Percentiles rank a stretch among this genome's conserved stretches.
phyloP scores from a whole-genome alignment of 2,797 vertebrate genomes.

The Gymnocypris eckloni region DNA sequence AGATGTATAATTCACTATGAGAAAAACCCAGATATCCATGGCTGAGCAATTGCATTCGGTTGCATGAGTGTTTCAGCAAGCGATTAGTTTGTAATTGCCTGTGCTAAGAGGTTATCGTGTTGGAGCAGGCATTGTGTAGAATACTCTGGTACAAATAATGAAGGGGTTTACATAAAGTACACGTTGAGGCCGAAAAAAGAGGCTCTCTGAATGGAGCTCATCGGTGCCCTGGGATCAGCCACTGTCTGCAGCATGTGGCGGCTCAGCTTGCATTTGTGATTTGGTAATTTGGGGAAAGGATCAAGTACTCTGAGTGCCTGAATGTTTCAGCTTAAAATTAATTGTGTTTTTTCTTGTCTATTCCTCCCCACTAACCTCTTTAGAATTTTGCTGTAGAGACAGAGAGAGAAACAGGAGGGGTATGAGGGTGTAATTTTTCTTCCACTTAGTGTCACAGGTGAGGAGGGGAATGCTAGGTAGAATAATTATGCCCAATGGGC shows the following conservation, averaged over 20 bases:
- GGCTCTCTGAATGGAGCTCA: constrained; percentile 32
- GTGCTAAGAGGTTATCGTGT: constrained; percentile 64
- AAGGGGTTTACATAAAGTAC: constrained; percentile 50
- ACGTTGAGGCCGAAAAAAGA: constrained; percentile 48
- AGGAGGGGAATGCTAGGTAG: constrained; percentile 57
- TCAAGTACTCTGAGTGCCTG: constrained; percentile 60
- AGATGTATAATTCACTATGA: neutral
- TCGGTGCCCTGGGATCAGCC: constrained; percentile 65
- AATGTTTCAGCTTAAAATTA: constrained; percentile 66
- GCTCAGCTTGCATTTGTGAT: constrained; percentile 53
- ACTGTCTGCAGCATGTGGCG: constrained; percentile 48
- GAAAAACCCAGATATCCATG: constrained; percentile 36
- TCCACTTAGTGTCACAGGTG: constrained; percentile 63
- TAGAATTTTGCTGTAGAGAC: constrained; percentile 46
- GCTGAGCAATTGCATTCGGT: constrained; percentile 37
- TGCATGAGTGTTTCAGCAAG: constrained; percentile 25
- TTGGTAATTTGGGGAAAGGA: constrained; percentile 67
- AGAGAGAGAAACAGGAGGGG: constrained; percentile 33
- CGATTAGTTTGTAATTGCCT: constrained; percentile 62
- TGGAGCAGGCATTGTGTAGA: constrained; percentile 53
- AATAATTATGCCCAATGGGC: constrained; percentile 61
- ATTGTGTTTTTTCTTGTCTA: constrained; percentile 66
- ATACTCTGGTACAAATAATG: constrained; percentile 59
- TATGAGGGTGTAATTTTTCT: constrained; percentile 64
- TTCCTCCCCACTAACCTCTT: constrained; percentile 39